phyloP scores from a whole-genome alignment of 2,113 vertebrate species.

The Lophochroa leadbeateri region DNA sequence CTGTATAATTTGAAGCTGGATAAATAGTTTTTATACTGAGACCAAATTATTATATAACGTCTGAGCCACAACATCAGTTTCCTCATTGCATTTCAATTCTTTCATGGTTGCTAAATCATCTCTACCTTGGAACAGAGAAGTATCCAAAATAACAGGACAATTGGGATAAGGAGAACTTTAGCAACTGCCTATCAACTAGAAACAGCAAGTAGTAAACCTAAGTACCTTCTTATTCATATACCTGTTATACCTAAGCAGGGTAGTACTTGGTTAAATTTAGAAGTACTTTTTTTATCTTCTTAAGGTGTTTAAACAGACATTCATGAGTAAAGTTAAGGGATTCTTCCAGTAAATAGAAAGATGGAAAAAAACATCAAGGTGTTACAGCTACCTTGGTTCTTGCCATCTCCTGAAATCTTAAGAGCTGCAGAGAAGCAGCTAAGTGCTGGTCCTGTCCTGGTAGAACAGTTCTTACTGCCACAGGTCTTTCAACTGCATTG shows the following conservation, averaged over 20 bases:
- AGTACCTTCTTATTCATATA: background rate
- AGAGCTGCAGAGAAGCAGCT: background rate
- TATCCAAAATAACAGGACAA: background rate
- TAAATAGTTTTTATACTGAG: background rate
- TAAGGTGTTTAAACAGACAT: background rate
- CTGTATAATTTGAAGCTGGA: constrained; percentile 7
- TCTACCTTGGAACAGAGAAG: background rate
- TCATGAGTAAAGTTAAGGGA: background rate
- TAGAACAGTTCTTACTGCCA: background rate
- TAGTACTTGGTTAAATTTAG: background rate
- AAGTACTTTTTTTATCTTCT: background rate
- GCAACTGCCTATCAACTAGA: background rate
- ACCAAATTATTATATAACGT: constrained; percentile 26
- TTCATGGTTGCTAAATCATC: background rate
- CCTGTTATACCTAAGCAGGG: background rate
- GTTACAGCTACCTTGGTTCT: background rate
- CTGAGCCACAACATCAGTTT: constrained; percentile 27
- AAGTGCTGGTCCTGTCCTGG: background rate
- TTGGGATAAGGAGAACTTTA: background rate
- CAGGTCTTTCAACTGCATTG: background rate
- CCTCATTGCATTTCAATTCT: background rate
- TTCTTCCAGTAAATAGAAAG: background rate
- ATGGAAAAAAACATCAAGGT: background rate
- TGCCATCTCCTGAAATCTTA: background rate
- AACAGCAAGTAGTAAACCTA: background rate